Conservation (phyloP, 2,888 invertebrate species). For the Allacma fusca region DNA sequence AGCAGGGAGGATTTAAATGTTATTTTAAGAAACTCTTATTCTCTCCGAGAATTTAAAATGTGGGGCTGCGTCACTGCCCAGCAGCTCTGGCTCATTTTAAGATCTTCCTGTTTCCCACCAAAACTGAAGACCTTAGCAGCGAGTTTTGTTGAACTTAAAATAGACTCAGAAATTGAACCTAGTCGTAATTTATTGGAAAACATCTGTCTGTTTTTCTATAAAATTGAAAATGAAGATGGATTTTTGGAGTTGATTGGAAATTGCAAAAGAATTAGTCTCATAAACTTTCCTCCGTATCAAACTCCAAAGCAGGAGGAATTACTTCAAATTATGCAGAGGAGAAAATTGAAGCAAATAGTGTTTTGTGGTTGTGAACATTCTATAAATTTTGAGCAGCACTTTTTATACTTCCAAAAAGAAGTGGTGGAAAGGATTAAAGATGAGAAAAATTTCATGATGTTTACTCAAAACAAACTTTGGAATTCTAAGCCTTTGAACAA, state of each 20-base stretch:
- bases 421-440: conserved; percentile 8
- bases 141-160: conserved; percentile 32
- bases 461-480: conserved; percentile 14
- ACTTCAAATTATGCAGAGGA: neutral
- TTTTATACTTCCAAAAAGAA: conserved; percentile 1
- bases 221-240: neutral
- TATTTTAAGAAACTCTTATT: conserved; percentile 16
- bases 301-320: neutral
- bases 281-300: conserved; percentile 17
- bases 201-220: conserved; percentile 27
- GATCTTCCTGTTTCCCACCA: conserved; percentile 21
- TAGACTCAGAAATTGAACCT: neutral
- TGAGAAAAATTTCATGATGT: conserved; percentile 3
- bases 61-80: conserved; percentile 15
- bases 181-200: conserved; percentile 30
- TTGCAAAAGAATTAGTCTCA: conserved; percentile 22
- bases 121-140: conserved; percentile 34
- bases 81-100: conserved; percentile 6
- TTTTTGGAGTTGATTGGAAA: conserved; percentile 8
- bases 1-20: conserved; percentile 28
- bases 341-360: conserved; percentile 1
- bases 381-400: conserved; percentile 27
- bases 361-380: conserved; percentile 25
- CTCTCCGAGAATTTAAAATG: conserved; percentile 17
- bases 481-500: neutral